Conservation (phyloP, 1,140 invertebrate genomes). For the Grapholita molesta region DNA sequence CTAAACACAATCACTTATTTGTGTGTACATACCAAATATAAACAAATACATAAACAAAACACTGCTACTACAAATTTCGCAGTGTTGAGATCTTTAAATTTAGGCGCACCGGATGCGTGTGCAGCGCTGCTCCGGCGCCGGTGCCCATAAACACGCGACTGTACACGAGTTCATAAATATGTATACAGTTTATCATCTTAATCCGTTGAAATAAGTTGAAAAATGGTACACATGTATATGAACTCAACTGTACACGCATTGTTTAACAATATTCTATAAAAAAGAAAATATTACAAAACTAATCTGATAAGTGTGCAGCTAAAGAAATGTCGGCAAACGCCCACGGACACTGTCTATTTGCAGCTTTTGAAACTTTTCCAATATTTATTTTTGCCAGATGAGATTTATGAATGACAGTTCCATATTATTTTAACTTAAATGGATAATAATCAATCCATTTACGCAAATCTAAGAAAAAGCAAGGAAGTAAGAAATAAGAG, state of each 20-base stretch:
- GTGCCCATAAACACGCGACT: no score
- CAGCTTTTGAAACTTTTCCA: slow-evolving; percentile 14
- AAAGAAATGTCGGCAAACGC: background rate
- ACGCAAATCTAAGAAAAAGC: background rate
- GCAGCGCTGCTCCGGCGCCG: no score
- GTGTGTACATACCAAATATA: background rate
- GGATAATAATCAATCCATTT: background rate
- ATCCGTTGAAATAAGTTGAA: no score
- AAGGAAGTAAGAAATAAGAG: background rate
- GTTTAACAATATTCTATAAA: background rate
- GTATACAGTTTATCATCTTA: no score
- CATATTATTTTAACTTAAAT: background rate
- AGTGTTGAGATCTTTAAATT: slow-evolving; percentile 11
- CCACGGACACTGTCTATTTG: background rate
- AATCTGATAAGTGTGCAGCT: background rate
- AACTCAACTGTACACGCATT: no score
- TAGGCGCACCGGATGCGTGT: no score
- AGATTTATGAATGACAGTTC: background rate
- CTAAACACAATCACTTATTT: slow-evolving; percentile 12
- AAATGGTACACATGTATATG: no score
- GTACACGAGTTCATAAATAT: no score
- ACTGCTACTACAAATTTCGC: background rate
- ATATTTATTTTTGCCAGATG: background rate
- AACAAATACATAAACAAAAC: slow-evolving; percentile 1
- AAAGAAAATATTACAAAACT: background rate